Conservation (phyloP, 2,797 vertebrate genomes). For the Myripristis murdjan region DNA sequence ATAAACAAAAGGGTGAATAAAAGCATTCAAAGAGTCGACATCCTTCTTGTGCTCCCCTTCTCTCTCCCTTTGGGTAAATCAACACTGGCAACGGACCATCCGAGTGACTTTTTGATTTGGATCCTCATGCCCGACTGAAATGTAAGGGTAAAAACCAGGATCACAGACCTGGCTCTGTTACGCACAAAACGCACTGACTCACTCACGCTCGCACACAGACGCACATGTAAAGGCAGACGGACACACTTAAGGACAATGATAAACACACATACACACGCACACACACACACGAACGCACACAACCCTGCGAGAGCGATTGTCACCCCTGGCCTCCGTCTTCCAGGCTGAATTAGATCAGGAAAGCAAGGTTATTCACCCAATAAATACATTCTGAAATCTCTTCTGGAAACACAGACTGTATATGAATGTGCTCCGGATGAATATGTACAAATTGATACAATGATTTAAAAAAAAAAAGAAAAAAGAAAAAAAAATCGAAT, state of each 20-base stretch:
- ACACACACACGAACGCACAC: constrained; percentile 24
- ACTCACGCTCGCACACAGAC: constrained; percentile 29
- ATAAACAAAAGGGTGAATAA: constrained; percentile 70
- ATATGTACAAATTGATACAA: constrained; percentile 77
- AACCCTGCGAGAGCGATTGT: constrained; percentile 63
- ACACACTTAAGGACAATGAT: constrained; percentile 6
- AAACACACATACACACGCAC: constrained; percentile 5
- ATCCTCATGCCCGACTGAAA: constrained; percentile 30
- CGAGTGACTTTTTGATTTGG: background rate
- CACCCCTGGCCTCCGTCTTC: constrained; percentile 57
- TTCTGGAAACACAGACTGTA: constrained; percentile 64
- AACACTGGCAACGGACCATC: constrained; percentile 50
- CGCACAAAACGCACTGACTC: constrained; percentile 61
- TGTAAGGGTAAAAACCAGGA: constrained; percentile 34
- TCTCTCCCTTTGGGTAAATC: constrained; percentile 44
- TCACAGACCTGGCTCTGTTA: constrained; percentile 61
- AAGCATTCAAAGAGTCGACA: constrained; percentile 71
- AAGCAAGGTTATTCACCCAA: constrained; percentile 77
- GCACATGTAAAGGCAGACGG: background rate
- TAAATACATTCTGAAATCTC: constrained; percentile 89
- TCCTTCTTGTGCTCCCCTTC: constrained; percentile 63
- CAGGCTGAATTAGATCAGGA: constrained; percentile 57
- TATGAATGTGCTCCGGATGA: constrained; percentile 61
- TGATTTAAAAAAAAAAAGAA: constrained; percentile 54
- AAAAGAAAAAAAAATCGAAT: constrained; percentile 36